phyloP scores from a whole-genome alignment of 1,140 invertebrate genomes.

The Theocolax elegans region DNA sequence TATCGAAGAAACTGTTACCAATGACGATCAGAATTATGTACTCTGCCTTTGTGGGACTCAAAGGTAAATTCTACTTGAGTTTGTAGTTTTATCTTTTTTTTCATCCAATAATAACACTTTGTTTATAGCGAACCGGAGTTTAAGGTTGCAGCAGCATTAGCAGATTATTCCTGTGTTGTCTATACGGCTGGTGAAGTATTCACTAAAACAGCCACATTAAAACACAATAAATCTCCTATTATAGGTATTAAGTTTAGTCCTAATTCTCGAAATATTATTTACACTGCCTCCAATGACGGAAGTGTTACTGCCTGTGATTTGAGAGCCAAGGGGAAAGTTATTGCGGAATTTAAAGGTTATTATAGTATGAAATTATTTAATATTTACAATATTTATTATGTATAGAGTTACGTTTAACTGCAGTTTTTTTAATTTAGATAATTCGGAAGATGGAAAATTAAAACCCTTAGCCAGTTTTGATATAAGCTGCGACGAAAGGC shows the following conservation, averaged over 20 bases:
- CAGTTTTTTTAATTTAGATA: conserved; percentile 57
- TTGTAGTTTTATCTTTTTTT: conserved; percentile 3
- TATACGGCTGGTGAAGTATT: conserved; percentile 61
- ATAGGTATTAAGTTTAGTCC: conserved; percentile 73
- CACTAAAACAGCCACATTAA: conserved; percentile 54
- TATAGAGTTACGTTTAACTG: conserved; percentile 6
- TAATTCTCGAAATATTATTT: conserved; percentile 72
- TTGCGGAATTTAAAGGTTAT: conserved; percentile 71
- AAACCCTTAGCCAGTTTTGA: conserved; percentile 80
- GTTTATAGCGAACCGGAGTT: conserved; percentile 57
- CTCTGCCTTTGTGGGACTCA: conserved; percentile 57
- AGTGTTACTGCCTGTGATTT: conserved; percentile 75
- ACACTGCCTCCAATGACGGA: conserved; percentile 71
- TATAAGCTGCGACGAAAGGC: conserved; percentile 76
- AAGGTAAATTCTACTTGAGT: conserved; percentile 37
- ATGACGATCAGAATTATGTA: conserved; percentile 52
- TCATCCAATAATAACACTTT: background rate
- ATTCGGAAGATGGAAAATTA: conserved; percentile 60
- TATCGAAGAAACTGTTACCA: conserved; percentile 50
- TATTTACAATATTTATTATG: background rate
- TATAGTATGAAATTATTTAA: no score
- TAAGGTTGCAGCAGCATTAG: conserved; percentile 57
- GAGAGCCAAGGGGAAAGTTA: conserved; percentile 68
- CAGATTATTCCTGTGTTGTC: conserved; percentile 59
- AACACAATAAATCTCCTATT: conserved; percentile 66